These are phyloP conservation scores for Oscheius myriophilus DNA, from an alignment of 2,888 invertebrate species.

Conservation along the genomic window DNA sequence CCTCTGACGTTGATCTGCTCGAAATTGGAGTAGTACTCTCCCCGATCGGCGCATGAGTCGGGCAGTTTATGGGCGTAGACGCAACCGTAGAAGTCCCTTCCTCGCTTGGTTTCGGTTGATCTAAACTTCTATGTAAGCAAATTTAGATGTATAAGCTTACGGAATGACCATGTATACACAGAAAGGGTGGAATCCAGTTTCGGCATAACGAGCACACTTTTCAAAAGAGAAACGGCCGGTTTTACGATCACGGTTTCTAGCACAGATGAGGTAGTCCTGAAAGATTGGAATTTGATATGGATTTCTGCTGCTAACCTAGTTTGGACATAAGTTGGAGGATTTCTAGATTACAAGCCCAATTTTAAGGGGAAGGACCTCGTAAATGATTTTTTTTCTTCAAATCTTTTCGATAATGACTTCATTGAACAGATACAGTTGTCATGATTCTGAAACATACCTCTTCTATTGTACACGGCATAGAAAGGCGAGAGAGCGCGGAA, in stretches of 20 bases:
- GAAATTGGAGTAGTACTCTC: background rate
- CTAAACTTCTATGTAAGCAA: background rate
- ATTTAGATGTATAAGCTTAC: background rate
- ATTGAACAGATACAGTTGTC: too few relatives aligned
- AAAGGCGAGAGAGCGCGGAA: too few relatives aligned
- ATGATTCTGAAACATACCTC: too few relatives aligned
- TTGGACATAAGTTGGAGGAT: too few relatives aligned
- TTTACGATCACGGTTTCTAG: background rate
- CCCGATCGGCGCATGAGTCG: background rate
- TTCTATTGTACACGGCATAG: too few relatives aligned
- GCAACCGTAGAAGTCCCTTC: constrained; percentile 5
- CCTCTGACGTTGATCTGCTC: background rate
- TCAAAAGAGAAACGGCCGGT: constrained; percentile 9
- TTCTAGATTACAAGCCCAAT: too few relatives aligned
- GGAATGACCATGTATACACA: constrained; percentile 17
- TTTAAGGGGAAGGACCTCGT: too few relatives aligned
- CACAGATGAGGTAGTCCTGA: constrained; percentile 17
- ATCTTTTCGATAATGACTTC: too few relatives aligned
- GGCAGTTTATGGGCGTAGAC: constrained; percentile 11
- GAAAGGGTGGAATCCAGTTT: background rate
- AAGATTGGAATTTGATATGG: background rate
- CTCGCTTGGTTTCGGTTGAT: background rate
- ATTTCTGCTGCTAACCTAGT: too few relatives aligned
- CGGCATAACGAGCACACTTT: constrained; percentile 9
- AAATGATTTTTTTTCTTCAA: too few relatives aligned